Percentiles rank a stretch among this genome's conserved stretches.
These are phyloP conservation scores for Globodera rostochiensis DNA, from an alignment of 1,140 invertebrate genomes.

Conservation along the genomic window DNA sequence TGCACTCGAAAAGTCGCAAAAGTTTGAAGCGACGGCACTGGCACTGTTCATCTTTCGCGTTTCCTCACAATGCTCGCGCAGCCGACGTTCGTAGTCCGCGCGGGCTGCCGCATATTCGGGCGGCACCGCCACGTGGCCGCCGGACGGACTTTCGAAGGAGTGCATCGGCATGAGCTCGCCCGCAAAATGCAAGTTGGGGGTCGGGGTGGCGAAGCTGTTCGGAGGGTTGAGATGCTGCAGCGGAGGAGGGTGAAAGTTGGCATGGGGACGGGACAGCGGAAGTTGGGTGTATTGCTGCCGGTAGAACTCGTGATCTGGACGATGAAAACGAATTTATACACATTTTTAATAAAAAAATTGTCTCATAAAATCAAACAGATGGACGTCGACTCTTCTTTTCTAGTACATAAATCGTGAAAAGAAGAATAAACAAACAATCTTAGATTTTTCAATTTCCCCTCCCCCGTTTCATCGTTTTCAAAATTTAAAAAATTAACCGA, in stretches of 20 bases:
- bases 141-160: conserved; percentile 3
- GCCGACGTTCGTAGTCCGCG: conserved; percentile 18
- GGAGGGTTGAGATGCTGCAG: not conserved
- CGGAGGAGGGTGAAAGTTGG: not conserved
- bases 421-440: too few relatives aligned
- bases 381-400: too few relatives aligned
- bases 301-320: conserved; percentile 26
- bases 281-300: conserved; percentile 17
- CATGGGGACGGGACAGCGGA: not conserved
- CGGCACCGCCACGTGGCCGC: not conserved
- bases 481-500: too few relatives aligned
- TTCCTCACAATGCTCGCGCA: conserved; percentile 19
- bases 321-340: not conserved
- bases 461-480: too few relatives aligned
- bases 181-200: not conserved
- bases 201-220: not conserved
- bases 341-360: too few relatives aligned
- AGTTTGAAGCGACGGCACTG: not conserved
- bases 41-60: conserved; percentile 16
- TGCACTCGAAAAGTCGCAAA: not conserved
- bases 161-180: conserved; percentile 3
- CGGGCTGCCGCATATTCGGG: not conserved
- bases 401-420: too few relatives aligned
- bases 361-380: too few relatives aligned
- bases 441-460: too few relatives aligned